Percentiles rank a stretch among this genome's conserved stretches.
Conservation (phyloP, 2,113 vertebrate species). For the Notiomystis cincta region DNA sequence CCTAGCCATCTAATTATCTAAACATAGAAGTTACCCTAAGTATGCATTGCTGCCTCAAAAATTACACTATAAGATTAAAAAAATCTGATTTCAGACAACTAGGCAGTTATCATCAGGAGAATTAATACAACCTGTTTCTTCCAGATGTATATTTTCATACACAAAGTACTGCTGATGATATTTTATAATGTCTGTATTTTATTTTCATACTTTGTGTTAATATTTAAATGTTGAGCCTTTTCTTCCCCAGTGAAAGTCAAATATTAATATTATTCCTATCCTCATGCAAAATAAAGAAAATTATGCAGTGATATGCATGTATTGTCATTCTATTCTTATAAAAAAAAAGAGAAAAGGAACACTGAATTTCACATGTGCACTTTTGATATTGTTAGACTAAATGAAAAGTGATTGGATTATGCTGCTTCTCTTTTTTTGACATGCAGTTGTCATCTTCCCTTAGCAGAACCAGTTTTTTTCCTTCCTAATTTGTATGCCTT, state of each 20-base stretch:
- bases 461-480: not conserved
- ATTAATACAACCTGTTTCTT: not conserved
- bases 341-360: not conserved
- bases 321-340: not conserved
- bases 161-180: not conserved
- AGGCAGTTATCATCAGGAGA: not conserved
- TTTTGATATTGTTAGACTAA: constrained; percentile 21
- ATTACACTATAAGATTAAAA: not conserved
- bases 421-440: not conserved
- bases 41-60: not conserved
- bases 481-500: not conserved
- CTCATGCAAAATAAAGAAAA: not conserved
- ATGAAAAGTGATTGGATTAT: not conserved
- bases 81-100: not conserved
- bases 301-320: not conserved
- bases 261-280: not conserved
- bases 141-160: not conserved
- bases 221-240: not conserved
- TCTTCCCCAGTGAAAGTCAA: not conserved
- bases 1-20: not conserved
- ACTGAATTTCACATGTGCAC: not conserved
- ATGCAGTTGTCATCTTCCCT: not conserved
- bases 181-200: not conserved
- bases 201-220: not conserved
- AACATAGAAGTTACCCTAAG: not conserved